These are phyloP conservation scores for Pedetes capensis DNA, from an alignment of 2,113 vertebrate genomes.

Conservation along the genomic window DNA sequence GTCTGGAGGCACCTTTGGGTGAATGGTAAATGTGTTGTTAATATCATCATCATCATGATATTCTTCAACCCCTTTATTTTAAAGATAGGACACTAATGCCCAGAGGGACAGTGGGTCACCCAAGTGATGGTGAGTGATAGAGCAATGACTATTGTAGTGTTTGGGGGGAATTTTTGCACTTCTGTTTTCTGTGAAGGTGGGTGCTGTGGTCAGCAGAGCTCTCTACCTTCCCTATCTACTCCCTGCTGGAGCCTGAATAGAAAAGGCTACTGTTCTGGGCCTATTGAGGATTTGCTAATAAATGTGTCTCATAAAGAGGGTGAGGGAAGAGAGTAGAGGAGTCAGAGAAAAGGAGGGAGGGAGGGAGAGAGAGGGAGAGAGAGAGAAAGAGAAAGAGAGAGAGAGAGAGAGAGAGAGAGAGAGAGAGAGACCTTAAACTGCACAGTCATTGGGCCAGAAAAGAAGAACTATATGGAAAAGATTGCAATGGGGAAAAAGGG, in stretches of 20 bases:
- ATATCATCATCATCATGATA: background rate
- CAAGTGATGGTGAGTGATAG: background rate
- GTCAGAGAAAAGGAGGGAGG: background rate
- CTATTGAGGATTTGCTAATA: background rate
- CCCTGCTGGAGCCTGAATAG: background rate
- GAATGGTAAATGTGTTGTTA: background rate
- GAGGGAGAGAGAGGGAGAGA: background rate
- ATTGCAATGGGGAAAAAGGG: background rate
- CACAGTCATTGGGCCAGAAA: background rate
- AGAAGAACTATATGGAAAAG: too few relatives aligned
- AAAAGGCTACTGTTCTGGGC: background rate
- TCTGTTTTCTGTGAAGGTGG: background rate
- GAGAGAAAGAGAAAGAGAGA: background rate
- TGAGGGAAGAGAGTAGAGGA: background rate
- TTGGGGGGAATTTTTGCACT: background rate
- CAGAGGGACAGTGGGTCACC: background rate
- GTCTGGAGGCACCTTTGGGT: background rate
- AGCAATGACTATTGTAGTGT: rapidly evolving
- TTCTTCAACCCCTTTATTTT: background rate
- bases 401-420: background rate
- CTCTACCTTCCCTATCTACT: rapidly evolving
- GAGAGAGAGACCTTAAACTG: background rate
- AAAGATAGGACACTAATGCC: background rate
- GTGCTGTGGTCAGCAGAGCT: background rate
- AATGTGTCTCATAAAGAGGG: background rate